Base-by-base conservation (phyloP, 2,113 vertebrate species). In the Leptocoma aspasia region DNA sequence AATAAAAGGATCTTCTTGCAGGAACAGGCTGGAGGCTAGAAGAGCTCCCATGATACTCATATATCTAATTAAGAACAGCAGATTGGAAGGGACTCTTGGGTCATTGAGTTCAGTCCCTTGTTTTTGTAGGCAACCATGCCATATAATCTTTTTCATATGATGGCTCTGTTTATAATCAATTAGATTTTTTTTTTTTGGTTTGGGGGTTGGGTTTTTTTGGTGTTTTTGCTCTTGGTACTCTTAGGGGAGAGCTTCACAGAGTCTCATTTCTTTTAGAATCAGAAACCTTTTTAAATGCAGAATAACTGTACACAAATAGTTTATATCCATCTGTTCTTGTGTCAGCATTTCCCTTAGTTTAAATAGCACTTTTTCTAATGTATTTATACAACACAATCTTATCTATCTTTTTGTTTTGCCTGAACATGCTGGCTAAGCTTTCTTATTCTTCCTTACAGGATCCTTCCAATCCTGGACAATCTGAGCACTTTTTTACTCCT, bases 11-110 rank as follows among this genome's bases (percentile, higher is more conserved):
- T 93, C 79, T 47, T 80, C 70, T 88, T 91, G 91, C 90, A 95
- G 91, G 78, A 97, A 85, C 54, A 90, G 82, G 79, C 94, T 96
- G 75, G 82, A 95, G 95, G 78, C 75, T 96, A 91, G 68, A 91
- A 86, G 79, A 86, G 64, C 71, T 95, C 94, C 93, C 95, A 83
- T 95, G 87, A 88, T 71, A 85, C 87, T 96, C 93, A 88, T 94
- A 72, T 19, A 77, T 91, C 94, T 97, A 97, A 96, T 96, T 92
- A 96, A 90, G 88, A 95, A 95, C 95, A 97, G 95, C 92, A 93
- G 54, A 96, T 65, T 97, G 96, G 94, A 95, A 95, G 60, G 50
- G 86, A 93, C 94, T 97, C 42, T 93, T 92, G 88, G 96, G 95
- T 95, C 88, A 33, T 2, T 63, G 76, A 96, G 94, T 97, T 97